A percentile compares a stretch with the other conserved stretches of the same genome.
These are phyloP conservation scores for Scaptomyza flava DNA, from an alignment of 2,888 invertebrate species.

Conservation along the genomic window DNA sequence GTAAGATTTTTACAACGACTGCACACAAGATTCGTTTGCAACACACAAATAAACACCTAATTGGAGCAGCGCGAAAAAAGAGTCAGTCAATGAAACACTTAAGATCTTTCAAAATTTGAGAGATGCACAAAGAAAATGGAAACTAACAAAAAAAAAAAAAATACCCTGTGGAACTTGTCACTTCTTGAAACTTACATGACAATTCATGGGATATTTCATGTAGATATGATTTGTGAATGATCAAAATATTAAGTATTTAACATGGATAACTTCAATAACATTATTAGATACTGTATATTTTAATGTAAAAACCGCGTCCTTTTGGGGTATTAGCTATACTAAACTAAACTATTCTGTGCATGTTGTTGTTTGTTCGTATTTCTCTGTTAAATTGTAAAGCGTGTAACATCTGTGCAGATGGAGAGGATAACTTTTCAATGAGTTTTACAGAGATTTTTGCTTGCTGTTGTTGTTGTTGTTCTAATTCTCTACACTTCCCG, in stretches of 20 bases:
- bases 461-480: conserved; percentile 9
- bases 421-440: conserved; percentile 11
- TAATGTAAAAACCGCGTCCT: neutral
- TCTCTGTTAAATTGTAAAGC: conserved; percentile 3
- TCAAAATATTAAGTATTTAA: neutral
- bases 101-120: conserved; percentile 7
- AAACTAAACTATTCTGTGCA: neutral
- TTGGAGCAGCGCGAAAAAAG: conserved; percentile 46
- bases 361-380: neutral
- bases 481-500: neutral
- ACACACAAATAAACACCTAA: conserved; percentile 38
- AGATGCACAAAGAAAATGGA: neutral
- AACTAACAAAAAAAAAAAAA: neutral
- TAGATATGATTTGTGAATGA: neutral
- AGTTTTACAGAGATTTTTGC: conserved; percentile 11
- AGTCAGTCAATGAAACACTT: conserved; percentile 39
- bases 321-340: neutral
- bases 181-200: neutral
- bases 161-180: neutral
- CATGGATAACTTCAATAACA: too few relatives aligned
- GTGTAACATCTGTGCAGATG: conserved; percentile 24
- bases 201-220: neutral
- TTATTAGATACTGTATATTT: too few relatives aligned
- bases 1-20: conserved; percentile 15
- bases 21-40: conserved; percentile 29